Conservation (phyloP, 2,113 vertebrate species). For the Hipposideros armiger region DNA sequence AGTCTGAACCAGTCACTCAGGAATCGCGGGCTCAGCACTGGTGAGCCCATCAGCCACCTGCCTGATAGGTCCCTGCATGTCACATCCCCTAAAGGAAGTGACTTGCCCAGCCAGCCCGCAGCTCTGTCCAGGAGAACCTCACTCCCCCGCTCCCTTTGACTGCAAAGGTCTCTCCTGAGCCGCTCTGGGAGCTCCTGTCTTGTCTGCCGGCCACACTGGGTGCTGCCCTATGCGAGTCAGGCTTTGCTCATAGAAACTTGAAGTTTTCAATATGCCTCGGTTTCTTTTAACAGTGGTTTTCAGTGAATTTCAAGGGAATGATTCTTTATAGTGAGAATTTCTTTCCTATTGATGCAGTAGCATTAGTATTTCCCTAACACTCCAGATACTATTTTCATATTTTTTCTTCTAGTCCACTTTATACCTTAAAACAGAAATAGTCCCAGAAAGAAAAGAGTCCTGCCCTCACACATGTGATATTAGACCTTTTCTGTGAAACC, state of each 20-base stretch:
- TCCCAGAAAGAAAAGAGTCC: background rate
- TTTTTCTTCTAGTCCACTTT: background rate
- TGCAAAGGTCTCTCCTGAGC: background rate
- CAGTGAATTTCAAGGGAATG: background rate
- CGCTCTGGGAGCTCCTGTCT: accelerated
- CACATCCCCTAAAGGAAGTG: background rate
- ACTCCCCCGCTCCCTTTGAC: background rate
- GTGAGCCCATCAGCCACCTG: background rate
- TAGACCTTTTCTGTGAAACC: background rate
- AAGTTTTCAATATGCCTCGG: background rate
- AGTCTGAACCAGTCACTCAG: background rate
- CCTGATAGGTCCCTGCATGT: background rate
- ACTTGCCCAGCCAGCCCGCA: background rate
- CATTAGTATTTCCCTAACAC: background rate
- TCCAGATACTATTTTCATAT: background rate
- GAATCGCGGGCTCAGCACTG: background rate
- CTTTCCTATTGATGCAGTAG: background rate
- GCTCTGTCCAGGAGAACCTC: accelerated
- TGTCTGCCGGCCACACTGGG: accelerated
- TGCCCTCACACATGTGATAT: background rate
- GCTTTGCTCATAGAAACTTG: background rate
- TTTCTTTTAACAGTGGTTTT: background rate
- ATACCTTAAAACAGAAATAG: background rate
- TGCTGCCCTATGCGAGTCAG: background rate
- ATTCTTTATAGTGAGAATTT: background rate